A percentile compares a stretch with the other conserved stretches of the same genome.
phyloP scores from a whole-genome alignment of 2,888 invertebrate species.

The Cloeon dipterum region DNA sequence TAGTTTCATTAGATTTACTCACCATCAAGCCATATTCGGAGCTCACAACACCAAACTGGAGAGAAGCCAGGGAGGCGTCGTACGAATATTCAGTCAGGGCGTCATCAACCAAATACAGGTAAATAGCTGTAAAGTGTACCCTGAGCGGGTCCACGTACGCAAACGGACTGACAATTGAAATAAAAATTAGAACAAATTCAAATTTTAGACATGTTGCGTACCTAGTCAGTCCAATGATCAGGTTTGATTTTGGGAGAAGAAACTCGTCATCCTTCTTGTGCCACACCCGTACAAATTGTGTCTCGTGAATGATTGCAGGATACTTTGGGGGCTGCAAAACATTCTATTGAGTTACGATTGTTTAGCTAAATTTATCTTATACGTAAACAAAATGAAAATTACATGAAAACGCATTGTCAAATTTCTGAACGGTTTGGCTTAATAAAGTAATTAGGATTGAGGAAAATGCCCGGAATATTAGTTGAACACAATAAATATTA shows the following conservation, averaged over 20 bases:
- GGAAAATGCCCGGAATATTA: too few species aligned
- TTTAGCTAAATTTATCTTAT: too few species aligned
- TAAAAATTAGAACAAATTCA: neutral
- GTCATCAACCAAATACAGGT: constrained; percentile 63
- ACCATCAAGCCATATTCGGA: constrained; percentile 74
- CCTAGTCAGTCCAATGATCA: constrained; percentile 59
- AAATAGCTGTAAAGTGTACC: constrained; percentile 62
- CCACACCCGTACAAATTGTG: constrained; percentile 66
- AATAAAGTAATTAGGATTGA: too few species aligned
- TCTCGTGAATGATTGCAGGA: constrained; percentile 55
- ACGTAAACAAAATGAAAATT: too few species aligned
- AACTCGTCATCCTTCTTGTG: constrained; percentile 87
- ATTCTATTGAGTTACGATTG: too few species aligned
- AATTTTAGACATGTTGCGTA: too few species aligned
- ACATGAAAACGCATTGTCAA: too few species aligned
- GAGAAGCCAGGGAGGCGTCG: constrained; percentile 74
- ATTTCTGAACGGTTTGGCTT: too few species aligned
- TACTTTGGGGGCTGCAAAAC: constrained; percentile 26
- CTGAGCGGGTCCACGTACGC: constrained; percentile 67
- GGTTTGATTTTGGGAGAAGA: constrained; percentile 62
- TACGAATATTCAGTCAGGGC: constrained; percentile 81
- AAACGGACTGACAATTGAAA: constrained; percentile 39
- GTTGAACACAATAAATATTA: too few species aligned
- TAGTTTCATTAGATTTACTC: too few species aligned
- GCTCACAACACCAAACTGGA: constrained; percentile 51